Conservation (phyloP, 2,888 invertebrate species). For the Hydriomena furcata region DNA sequence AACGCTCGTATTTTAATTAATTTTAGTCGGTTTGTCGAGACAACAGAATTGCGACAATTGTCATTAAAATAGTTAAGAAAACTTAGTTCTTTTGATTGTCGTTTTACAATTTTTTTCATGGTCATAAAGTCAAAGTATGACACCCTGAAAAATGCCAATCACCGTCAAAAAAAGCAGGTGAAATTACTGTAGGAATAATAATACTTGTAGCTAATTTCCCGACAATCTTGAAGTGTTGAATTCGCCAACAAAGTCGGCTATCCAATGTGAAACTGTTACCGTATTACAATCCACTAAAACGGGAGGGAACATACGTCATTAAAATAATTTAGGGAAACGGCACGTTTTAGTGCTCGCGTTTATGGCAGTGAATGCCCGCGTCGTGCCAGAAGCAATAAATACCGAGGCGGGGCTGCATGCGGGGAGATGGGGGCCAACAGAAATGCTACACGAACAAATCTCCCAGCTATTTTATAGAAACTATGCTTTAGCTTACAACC, state of each 20-base stretch:
- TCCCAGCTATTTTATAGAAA: slow-evolving; percentile 2
- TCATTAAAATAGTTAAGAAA: no score
- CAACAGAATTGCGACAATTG: no score
- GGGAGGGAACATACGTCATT: slow-evolving; percentile 65
- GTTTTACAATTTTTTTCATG: no score
- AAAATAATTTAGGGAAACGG: slow-evolving; percentile 75
- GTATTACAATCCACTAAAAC: slow-evolving; percentile 66
- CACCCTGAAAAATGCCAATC: no score
- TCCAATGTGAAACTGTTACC: slow-evolving; percentile 55
- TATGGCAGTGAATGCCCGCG: slow-evolving; percentile 61
- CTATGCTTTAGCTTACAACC: no score
- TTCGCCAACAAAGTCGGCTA: slow-evolving; percentile 52
- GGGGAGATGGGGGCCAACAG: slow-evolving; percentile 6
- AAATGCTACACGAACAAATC: slow-evolving; percentile 9
- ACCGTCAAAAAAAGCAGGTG: background rate
- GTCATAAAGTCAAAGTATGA: no score
- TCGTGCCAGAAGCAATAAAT: slow-evolving; percentile 71
- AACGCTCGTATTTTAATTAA: no score
- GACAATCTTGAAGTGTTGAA: slow-evolving; percentile 32
- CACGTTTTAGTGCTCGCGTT: slow-evolving; percentile 71
- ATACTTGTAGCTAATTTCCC: no score
- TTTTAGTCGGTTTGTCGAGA: no score
- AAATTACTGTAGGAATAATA: background rate
- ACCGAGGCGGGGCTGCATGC: slow-evolving; percentile 52
- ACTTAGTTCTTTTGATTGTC: no score